A percentile compares a stretch with the other conserved stretches of the same genome.
Evolutionary conservation across 2,113 vertebrate genomes (phyloP).

Genomic region (Etia nguti): DNA sequence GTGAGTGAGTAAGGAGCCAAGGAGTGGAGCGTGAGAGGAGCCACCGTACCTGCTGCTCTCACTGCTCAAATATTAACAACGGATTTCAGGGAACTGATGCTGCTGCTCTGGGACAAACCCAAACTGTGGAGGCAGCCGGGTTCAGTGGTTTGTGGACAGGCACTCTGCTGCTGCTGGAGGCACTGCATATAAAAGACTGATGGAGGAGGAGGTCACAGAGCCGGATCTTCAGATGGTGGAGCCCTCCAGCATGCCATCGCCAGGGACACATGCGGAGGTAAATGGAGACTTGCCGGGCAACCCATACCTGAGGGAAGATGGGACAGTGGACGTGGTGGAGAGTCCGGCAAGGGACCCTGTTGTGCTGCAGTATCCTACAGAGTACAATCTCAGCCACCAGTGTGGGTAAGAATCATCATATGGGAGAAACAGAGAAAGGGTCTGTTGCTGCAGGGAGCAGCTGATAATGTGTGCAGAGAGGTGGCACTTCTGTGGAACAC

Average conservation of each 20-base stretch:
- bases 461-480: neutral
- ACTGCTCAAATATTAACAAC: conserved; percentile 62
- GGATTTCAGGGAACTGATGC: conserved; percentile 56
- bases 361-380: conserved; percentile 56
- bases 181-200: conserved; percentile 38
- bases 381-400: conserved; percentile 37
- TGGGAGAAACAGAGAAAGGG: neutral
- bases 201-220: conserved; percentile 73
- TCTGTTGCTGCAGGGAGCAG: conserved; percentile 28
- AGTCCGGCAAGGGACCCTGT: conserved; percentile 48
- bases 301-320: conserved; percentile 46
- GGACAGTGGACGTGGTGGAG: conserved; percentile 18
- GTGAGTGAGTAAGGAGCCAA: conserved; percentile 17
- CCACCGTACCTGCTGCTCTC: conserved; percentile 60
- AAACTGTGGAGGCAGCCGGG: conserved; percentile 51
- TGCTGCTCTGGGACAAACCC: conserved; percentile 60
- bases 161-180: conserved; percentile 11
- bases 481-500: conserved; percentile 21
- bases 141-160: conserved; percentile 50
- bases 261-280: conserved; percentile 28
- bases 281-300: conserved; percentile 58
- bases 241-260: conserved; percentile 16
- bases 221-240: conserved; percentile 39
- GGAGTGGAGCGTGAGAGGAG: conserved; percentile 45
- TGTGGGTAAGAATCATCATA: conserved; percentile 68